These are phyloP conservation scores for Eupeodes corollae DNA, from an alignment of 1,140 invertebrate species.

Conservation along the genomic window DNA sequence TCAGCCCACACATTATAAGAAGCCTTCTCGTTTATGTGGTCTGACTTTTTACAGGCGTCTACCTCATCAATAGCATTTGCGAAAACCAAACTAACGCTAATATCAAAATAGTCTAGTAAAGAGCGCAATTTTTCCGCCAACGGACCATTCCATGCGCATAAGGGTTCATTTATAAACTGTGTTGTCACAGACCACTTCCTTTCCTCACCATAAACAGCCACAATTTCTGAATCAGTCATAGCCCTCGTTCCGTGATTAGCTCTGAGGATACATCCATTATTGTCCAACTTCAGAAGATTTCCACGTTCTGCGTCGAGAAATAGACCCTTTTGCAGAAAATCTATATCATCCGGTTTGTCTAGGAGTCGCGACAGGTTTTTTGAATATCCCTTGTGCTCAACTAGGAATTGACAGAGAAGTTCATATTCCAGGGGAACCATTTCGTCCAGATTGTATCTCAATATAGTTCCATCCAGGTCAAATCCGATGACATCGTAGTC, in stretches of 20 bases:
- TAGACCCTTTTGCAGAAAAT: conserved; percentile 63
- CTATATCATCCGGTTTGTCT: conserved; percentile 39
- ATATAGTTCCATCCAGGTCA: conserved; percentile 66
- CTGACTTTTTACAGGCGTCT: conserved; percentile 36
- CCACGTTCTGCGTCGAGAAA: conserved; percentile 62
- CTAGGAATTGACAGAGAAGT: conserved; percentile 48
- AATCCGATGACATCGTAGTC: conserved; percentile 72
- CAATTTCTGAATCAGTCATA: conserved; percentile 48
- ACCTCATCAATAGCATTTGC: conserved; percentile 59
- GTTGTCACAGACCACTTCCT: conserved; percentile 47
- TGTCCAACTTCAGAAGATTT: conserved; percentile 55
- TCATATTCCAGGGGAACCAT: conserved; percentile 53
- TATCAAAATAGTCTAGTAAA: conserved; percentile 68
- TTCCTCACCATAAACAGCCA: conserved; percentile 47
- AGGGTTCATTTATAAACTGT: conserved; percentile 43
- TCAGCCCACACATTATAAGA: conserved; percentile 56
- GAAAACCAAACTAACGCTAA: conserved; percentile 53
- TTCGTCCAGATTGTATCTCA: conserved; percentile 51
- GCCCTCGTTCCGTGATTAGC: conserved; percentile 58
- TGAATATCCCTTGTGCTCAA: conserved; percentile 49
- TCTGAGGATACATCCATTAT: conserved; percentile 50
- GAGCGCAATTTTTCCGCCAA: conserved; percentile 48
- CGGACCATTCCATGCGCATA: conserved; percentile 51
- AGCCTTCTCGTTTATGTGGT: conserved; percentile 11
- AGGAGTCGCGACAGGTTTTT: conserved; percentile 43